These are phyloP conservation scores for Acinonyx jubatus DNA, from an alignment of 2,113 vertebrate species.

Conservation along the genomic window DNA sequence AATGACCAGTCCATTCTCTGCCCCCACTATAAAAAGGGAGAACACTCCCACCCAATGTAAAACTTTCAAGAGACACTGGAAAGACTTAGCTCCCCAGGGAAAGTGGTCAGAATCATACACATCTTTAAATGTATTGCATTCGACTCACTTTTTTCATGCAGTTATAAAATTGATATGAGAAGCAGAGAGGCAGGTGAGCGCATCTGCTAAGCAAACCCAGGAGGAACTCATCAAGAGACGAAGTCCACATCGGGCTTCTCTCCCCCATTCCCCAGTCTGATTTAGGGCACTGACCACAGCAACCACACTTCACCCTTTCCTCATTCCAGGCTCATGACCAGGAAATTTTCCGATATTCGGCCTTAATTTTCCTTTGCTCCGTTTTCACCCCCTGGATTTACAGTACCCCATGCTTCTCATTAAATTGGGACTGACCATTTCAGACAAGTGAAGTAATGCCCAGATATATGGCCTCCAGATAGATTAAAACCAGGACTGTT, in stretches of 20 bases:
- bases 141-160: background rate
- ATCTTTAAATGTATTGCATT: background rate
- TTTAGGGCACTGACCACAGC: conserved; percentile 50
- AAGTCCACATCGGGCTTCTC: background rate
- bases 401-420: conserved; percentile 65
- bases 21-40: background rate
- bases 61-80: background rate
- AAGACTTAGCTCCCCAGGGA: background rate
- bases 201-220: background rate
- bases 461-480: conserved; percentile 32
- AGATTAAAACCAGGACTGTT: conserved; percentile 55
- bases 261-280: background rate
- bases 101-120: background rate
- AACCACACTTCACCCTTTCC: conserved; percentile 34
- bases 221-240: background rate
- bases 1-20: background rate
- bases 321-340: conserved; percentile 52
- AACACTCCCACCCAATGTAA: background rate
- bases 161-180: background rate
- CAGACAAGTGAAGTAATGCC: conserved; percentile 61
- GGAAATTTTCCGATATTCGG: conserved; percentile 40
- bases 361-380: conserved; percentile 58
- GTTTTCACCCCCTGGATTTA: conserved; percentile 48
- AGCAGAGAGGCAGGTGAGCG: background rate
- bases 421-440: conserved; percentile 55